These are phyloP conservation scores for Rhinoderma darwinii DNA, from an alignment of 2,113 vertebrate genomes.

Conservation along the genomic window DNA sequence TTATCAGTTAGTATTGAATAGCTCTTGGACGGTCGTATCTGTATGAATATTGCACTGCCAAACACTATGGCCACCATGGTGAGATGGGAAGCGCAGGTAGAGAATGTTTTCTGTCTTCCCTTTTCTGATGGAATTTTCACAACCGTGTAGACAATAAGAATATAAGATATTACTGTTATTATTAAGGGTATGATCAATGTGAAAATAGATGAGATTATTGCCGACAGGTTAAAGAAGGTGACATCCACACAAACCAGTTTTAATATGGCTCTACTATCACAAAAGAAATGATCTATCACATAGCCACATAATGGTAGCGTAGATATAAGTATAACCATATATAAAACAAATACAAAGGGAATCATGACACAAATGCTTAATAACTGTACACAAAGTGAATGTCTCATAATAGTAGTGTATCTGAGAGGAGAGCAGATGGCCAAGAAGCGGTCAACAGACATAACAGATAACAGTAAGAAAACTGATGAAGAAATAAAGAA, in stretches of 20 bases:
- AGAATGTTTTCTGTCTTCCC: slow-evolving; percentile 62
- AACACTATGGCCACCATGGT: slow-evolving; percentile 65
- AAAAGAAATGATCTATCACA: slow-evolving; percentile 66
- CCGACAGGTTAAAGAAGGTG: not conserved
- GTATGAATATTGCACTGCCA: slow-evolving; percentile 68
- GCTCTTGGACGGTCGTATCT: slow-evolving; percentile 49
- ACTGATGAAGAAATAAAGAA: slow-evolving; percentile 63
- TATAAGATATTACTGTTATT: slow-evolving; percentile 61
- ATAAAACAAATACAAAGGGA: slow-evolving; percentile 43
- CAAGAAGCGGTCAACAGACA: slow-evolving; percentile 68
- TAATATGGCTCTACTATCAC: slow-evolving; percentile 64
- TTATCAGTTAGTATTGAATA: slow-evolving; percentile 35
- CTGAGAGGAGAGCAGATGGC: slow-evolving; percentile 64
- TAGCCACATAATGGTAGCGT: slow-evolving; percentile 62
- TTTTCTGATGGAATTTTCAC: slow-evolving; percentile 60
- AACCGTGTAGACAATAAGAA: slow-evolving; percentile 62
- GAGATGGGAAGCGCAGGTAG: slow-evolving; percentile 51
- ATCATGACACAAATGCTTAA: slow-evolving; percentile 54
- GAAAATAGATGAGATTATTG: slow-evolving; percentile 52
- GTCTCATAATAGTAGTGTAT: slow-evolving; percentile 64
- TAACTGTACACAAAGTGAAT: slow-evolving; percentile 61
- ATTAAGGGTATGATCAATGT: slow-evolving; percentile 61
- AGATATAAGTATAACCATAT: slow-evolving; percentile 9
- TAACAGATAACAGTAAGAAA: slow-evolving; percentile 63
- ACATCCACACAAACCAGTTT: slow-evolving; percentile 57